Evolutionary conservation across 2,888 invertebrate species (phyloP).

Genomic region (Schizaphis graminum): DNA sequence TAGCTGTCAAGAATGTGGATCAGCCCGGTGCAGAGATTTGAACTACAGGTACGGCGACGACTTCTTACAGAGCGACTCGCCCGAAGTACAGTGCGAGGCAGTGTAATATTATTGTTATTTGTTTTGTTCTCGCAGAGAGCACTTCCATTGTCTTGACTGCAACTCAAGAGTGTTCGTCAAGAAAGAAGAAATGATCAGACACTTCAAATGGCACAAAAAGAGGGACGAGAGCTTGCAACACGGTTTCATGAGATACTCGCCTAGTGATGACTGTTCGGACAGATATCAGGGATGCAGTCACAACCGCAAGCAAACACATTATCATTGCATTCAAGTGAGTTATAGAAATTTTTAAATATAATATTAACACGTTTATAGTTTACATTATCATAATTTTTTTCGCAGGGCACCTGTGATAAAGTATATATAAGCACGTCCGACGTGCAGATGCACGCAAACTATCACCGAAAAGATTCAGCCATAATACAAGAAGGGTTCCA

Average conservation of each 20-base stretch:
- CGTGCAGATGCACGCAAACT: constrained; percentile 99
- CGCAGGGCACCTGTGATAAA: constrained; percentile 72
- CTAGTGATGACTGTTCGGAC: constrained; percentile 93
- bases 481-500: constrained; percentile 98
- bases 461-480: constrained; percentile 97
- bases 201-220: constrained; percentile 99
- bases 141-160: constrained; percentile 93
- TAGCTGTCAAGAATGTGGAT: constrained; percentile 86
- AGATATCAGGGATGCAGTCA: constrained; percentile 87
- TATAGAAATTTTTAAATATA: background rate
- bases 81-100: background rate
- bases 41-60: constrained; percentile 77
- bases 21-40: constrained; percentile 87
- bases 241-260: constrained; percentile 95
- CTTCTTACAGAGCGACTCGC: background rate
- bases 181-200: constrained; percentile 98
- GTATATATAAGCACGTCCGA: constrained; percentile 99
- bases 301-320: constrained; percentile 94
- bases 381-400: background rate
- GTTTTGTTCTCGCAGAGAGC: constrained; percentile 77
- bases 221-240: constrained; percentile 95
- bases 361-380: background rate
- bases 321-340: constrained; percentile 92
- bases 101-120: background rate
- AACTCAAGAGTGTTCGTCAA: constrained; percentile 90